A percentile compares a stretch with the other conserved stretches of the same genome.
Conservation (phyloP, 1,140 invertebrate species). For the Trissolcus basalis region DNA sequence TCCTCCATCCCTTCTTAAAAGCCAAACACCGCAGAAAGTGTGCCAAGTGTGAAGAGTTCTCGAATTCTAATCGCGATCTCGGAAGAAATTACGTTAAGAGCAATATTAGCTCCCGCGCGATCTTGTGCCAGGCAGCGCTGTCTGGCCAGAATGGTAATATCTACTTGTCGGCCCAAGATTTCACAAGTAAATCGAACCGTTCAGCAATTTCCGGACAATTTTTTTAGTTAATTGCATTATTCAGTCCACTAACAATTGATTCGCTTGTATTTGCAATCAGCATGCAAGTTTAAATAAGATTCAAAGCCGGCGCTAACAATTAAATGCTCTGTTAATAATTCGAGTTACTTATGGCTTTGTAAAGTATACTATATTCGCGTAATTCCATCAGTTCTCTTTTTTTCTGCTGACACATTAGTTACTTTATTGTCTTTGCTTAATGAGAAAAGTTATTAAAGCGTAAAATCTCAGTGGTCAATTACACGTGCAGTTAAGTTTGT, state of each 20-base stretch:
- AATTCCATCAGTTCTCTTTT: not conserved
- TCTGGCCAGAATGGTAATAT: conserved; percentile 45
- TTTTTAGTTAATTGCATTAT: conserved; percentile 3
- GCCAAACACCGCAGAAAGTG: conserved; percentile 48
- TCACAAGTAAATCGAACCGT: conserved; percentile 29
- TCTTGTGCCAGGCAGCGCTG: conserved; percentile 45
- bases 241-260: not conserved
- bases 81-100: conserved; percentile 53
- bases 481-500: conserved; percentile 18
- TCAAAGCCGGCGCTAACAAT: too few relatives aligned
- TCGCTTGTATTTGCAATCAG: not conserved
- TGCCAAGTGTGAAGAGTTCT: conserved; percentile 57
- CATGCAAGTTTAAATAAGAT: not conserved
- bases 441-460: conserved; percentile 25
- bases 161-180: conserved; percentile 25
- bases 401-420: conserved; percentile 9
- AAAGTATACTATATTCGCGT: not conserved
- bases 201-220: conserved; percentile 6
- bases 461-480: conserved; percentile 29
- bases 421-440: conserved; percentile 28
- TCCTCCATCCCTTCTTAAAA: conserved; percentile 37
- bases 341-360: not conserved
- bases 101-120: conserved; percentile 41
- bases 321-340: too few relatives aligned
- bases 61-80: conserved; percentile 55